These are phyloP conservation scores for Phytoseiulus persimilis DNA, from an alignment of 2,888 invertebrate species.

Conservation along the genomic window DNA sequence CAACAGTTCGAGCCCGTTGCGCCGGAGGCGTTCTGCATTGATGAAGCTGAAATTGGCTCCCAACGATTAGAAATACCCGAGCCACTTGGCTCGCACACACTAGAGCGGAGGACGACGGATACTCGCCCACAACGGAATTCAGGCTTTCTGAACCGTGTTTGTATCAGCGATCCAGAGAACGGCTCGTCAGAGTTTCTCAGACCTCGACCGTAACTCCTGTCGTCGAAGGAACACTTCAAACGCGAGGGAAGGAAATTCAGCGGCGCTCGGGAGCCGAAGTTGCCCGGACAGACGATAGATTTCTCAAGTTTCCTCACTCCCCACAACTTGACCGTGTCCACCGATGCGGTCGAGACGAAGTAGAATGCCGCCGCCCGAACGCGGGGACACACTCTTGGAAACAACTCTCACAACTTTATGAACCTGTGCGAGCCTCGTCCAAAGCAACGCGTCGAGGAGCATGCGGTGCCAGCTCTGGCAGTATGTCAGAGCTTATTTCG, in stretches of 20 bases:
- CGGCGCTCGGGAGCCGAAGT: neutral
- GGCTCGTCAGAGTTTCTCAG: too few species aligned
- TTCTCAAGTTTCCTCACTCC: neutral
- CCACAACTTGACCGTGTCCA: neutral
- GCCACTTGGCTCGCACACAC: neutral
- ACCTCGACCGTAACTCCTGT: too few species aligned
- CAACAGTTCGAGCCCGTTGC: neutral
- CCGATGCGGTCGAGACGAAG: neutral
- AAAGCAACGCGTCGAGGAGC: neutral
- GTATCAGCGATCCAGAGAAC: neutral
- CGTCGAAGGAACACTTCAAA: too few species aligned
- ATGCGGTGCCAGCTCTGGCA: neutral
- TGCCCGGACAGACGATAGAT: neutral
- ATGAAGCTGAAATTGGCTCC: neutral
- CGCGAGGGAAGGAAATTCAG: too few species aligned
- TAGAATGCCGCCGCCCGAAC: neutral
- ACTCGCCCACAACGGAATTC: neutral
- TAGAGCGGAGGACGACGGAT: too few species aligned
- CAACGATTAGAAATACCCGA: neutral
- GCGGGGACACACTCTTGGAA: neutral
- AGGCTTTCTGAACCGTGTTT: neutral
- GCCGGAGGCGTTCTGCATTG: neutral
- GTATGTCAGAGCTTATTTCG: neutral
- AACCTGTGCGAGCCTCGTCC: neutral
- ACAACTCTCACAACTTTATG: neutral